Percentiles rank a stretch among this genome's conserved stretches.
Conservation (phyloP, 2,113 vertebrate species). For the Sebastes fasciatus region DNA sequence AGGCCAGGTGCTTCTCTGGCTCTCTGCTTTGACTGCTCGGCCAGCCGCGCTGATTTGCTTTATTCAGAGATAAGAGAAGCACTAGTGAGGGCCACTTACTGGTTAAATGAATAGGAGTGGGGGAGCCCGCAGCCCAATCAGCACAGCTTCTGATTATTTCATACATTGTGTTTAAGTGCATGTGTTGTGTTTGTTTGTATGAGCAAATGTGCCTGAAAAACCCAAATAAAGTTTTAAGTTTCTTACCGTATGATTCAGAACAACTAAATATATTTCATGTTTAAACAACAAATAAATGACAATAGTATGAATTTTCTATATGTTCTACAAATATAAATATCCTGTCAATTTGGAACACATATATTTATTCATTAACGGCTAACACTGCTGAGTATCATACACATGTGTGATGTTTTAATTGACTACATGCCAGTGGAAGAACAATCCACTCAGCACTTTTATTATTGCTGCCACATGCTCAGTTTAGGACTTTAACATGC, state of each 20-base stretch:
- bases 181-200: neutral
- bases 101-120: constrained; percentile 56
- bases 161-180: constrained; percentile 7
- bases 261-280: neutral
- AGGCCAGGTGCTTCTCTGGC: constrained; percentile 81
- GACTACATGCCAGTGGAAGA: too few relatives aligned
- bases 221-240: neutral
- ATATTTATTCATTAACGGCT: too few relatives aligned
- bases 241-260: neutral
- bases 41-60: constrained; percentile 74
- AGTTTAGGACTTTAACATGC: too few relatives aligned
- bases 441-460: too few relatives aligned
- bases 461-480: too few relatives aligned
- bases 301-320: neutral
- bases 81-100: constrained; percentile 61
- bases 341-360: neutral
- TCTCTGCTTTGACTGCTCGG: constrained; percentile 75
- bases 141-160: constrained; percentile 28
- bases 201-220: neutral
- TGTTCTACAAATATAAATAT: neutral
- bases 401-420: too few relatives aligned
- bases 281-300: neutral
- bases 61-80: constrained; percentile 76
- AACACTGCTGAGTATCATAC: neutral
- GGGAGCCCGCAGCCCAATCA: constrained; percentile 30